Conservation (phyloP, 1,140 invertebrate genomes). For the Drosophila pseudoananassae region DNA sequence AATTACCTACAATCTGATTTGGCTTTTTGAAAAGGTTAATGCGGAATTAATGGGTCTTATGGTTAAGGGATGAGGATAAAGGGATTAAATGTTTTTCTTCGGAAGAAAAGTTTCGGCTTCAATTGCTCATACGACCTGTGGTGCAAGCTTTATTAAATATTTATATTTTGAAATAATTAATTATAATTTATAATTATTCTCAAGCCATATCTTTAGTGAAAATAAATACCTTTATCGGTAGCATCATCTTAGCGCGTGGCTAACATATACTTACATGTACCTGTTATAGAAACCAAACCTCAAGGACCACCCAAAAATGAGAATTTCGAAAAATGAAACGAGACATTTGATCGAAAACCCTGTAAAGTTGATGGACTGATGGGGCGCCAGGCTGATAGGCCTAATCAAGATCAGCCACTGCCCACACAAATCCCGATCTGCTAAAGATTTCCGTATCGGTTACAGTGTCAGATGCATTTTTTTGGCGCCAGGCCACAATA, state of each 20-base stretch:
- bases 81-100: not conserved
- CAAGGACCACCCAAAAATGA: slow-evolving; percentile 26
- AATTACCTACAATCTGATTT: slow-evolving; percentile 12
- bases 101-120: too few species aligned
- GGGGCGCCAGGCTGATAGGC: slow-evolving; percentile 28
- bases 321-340: not conserved
- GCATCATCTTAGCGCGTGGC: slow-evolving; percentile 33
- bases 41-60: not conserved
- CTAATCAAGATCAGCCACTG: slow-evolving; percentile 30
- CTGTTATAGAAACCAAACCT: not conserved
- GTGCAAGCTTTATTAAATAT: not conserved
- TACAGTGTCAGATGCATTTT: slow-evolving; percentile 26
- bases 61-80: too few species aligned
- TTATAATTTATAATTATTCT: too few species aligned
- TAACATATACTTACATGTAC: not conserved
- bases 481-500: slow-evolving; percentile 62
- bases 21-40: not conserved
- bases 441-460: slow-evolving; percentile 29
- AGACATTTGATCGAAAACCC: slow-evolving; percentile 14
- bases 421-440: slow-evolving; percentile 22
- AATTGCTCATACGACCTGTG: too few species aligned
- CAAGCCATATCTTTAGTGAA: not conserved
- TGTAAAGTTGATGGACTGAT: slow-evolving; percentile 29
- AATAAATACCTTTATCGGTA: slow-evolving; percentile 18
- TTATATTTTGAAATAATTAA: too few species aligned